phyloP scores from a whole-genome alignment of 2,113 vertebrate genomes.

The Heloderma charlesbogerti region DNA sequence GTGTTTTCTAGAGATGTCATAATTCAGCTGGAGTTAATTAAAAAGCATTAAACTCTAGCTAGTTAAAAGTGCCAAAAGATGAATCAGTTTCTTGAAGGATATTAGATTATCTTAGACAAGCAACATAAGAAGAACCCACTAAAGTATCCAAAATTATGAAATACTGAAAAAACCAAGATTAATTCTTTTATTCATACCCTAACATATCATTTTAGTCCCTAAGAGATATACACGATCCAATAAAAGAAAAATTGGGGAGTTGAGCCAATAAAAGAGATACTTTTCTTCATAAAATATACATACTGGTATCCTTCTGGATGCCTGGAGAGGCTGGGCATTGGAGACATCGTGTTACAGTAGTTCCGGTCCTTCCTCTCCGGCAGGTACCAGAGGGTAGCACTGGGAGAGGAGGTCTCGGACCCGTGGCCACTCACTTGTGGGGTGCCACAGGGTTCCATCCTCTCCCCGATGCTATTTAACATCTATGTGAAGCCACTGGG shows the following conservation, averaged over 20 bases:
- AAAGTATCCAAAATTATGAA: slow-evolving; percentile 14
- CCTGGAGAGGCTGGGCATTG: too few relatives aligned
- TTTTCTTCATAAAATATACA: slow-evolving; percentile 9
- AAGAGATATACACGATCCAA: neutral
- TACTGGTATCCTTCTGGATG: too few relatives aligned
- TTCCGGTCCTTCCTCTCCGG: too few relatives aligned
- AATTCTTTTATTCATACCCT: slow-evolving; percentile 13
- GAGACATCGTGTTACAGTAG: too few relatives aligned
- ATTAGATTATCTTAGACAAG: neutral
- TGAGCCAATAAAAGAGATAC: slow-evolving; percentile 24
- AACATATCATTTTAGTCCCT: neutral
- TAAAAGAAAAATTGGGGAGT: neutral
- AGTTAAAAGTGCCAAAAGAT: slow-evolving; percentile 18
- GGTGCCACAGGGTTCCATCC: too few relatives aligned
- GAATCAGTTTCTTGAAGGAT: slow-evolving; percentile 11
- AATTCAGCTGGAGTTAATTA: slow-evolving; percentile 13
- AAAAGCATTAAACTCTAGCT: neutral
- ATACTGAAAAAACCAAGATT: slow-evolving; percentile 9
- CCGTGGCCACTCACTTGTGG: too few relatives aligned
- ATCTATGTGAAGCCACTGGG: too few relatives aligned
- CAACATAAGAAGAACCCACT: slow-evolving; percentile 33
- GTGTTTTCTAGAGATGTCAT: slow-evolving; percentile 1
- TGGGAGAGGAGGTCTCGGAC: too few relatives aligned
- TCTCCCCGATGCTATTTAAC: too few relatives aligned
- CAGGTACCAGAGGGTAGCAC: too few relatives aligned